Evolutionary conservation across 2,797 vertebrate species (phyloP).

Genomic region (Bryconaethiops microstoma): DNA sequence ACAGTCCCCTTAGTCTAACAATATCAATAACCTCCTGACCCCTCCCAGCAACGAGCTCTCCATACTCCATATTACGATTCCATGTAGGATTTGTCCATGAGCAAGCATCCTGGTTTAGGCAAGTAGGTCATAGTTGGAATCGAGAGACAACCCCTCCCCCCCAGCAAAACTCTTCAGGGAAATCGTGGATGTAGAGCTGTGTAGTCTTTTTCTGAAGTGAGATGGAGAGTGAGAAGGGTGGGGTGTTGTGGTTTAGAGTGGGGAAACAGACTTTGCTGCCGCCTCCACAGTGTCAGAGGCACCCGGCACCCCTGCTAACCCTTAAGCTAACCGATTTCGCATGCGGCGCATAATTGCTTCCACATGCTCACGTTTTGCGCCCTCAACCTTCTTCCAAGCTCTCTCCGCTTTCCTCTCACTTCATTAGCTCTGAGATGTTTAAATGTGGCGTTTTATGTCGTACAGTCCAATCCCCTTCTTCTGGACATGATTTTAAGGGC

Average conservation of each 20-base stretch:
- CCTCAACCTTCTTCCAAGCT: constrained; percentile 41
- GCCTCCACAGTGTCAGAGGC: constrained; percentile 21
- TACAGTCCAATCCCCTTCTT: constrained; percentile 5
- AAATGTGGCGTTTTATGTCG: constrained; percentile 18
- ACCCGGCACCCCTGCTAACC: constrained; percentile 32
- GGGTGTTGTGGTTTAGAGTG: constrained; percentile 39
- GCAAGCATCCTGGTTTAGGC: constrained; percentile 36
- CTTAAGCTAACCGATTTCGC: constrained; percentile 59
- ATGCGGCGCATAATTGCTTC: constrained; percentile 70
- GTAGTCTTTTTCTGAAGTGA: constrained; percentile 41
- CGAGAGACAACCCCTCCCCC: constrained; percentile 8
- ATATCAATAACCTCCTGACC: constrained; percentile 73
- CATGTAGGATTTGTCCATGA: constrained; percentile 50
- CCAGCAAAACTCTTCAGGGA: constrained; percentile 41
- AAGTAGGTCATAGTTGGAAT: constrained; percentile 44
- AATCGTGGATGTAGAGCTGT: constrained; percentile 28
- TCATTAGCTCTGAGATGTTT: constrained; percentile 31
- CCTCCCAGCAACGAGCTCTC: constrained; percentile 65
- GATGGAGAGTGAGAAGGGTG: constrained; percentile 31
- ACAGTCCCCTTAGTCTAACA: constrained; percentile 74
- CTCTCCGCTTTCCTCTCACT: constrained; percentile 41
- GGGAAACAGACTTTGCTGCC: constrained; percentile 52
- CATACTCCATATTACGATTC: constrained; percentile 52
- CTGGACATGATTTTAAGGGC: background rate
- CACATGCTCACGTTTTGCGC: constrained; percentile 74